A percentile compares a stretch with the other conserved stretches of the same genome.
These are phyloP conservation scores for Caenorhabditis inopinata DNA, from an alignment of 1,140 invertebrate species.

Conservation along the genomic window DNA sequence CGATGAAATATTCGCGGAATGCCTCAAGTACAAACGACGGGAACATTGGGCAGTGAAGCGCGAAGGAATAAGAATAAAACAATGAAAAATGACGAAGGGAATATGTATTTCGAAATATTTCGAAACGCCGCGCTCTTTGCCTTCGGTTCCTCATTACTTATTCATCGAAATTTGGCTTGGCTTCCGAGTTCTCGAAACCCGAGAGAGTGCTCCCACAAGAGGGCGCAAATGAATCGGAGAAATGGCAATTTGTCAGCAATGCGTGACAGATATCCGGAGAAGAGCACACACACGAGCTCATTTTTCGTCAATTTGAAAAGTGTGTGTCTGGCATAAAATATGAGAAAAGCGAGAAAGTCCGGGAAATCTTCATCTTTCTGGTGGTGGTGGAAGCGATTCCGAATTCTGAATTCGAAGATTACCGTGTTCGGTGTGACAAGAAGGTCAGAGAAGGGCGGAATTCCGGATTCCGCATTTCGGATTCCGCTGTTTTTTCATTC, in stretches of 20 bases:
- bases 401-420: too few species aligned
- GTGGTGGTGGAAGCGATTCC: too few species aligned
- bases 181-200: not conserved
- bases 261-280: not conserved
- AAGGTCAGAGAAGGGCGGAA: too few species aligned
- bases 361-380: too few species aligned
- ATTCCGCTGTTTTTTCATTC: too few species aligned
- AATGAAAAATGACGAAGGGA: too few species aligned
- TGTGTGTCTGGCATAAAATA: not conserved
- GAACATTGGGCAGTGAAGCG: not conserved
- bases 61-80: too few species aligned
- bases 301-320: not conserved
- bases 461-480: too few species aligned
- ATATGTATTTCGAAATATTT: too few species aligned
- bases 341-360: not conserved
- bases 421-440: not conserved
- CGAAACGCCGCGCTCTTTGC: too few species aligned
- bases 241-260: slow-evolving; percentile 11
- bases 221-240: not conserved
- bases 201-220: not conserved
- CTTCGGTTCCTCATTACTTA: not conserved
- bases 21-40: not conserved
- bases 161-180: slow-evolving; percentile 8
- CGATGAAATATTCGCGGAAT: too few species aligned
- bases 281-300: not conserved